Conservation (phyloP, 2,888 invertebrate species). For the Micoletzkya japonica region DNA sequence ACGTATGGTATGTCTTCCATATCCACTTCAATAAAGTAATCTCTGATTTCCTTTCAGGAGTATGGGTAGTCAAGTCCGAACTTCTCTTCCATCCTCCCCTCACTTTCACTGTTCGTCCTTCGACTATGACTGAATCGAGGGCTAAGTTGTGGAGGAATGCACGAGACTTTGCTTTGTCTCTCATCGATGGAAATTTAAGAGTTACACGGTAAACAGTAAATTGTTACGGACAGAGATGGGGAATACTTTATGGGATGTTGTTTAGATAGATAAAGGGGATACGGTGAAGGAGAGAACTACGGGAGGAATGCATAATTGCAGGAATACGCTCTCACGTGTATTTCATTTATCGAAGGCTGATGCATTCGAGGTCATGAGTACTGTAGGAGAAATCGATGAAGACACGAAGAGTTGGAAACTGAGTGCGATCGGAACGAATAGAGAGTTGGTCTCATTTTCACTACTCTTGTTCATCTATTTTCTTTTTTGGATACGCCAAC, state of each 20-base stretch:
- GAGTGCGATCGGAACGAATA: neutral
- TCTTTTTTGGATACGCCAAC: neutral
- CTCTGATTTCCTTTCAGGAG: neutral
- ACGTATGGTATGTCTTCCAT: neutral
- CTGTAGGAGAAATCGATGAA: conserved; percentile 9
- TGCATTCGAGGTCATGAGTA: conserved; percentile 14
- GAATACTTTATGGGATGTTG: neutral
- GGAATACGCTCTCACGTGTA: conserved; percentile 3
- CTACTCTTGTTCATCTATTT: neutral
- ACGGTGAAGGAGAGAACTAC: neutral
- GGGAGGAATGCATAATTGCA: neutral
- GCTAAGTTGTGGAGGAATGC: conserved; percentile 25
- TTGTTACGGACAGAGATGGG: neutral
- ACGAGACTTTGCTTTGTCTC: conserved; percentile 21
- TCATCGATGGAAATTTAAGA: conserved; percentile 13
- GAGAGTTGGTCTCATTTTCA: neutral
- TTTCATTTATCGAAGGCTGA: conserved; percentile 23
- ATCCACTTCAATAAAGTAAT: neutral
- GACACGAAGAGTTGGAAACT: conserved; percentile 15
- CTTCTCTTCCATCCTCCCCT: conserved; percentile 28
- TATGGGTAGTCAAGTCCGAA: conserved; percentile 22
- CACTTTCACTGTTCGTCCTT: conserved; percentile 13
- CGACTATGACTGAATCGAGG: conserved; percentile 17
- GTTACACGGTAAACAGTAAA: conserved; percentile 4
- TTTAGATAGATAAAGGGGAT: neutral